phyloP scores from a whole-genome alignment of 2,113 vertebrate species.

The Cryptotis parvus region DNA sequence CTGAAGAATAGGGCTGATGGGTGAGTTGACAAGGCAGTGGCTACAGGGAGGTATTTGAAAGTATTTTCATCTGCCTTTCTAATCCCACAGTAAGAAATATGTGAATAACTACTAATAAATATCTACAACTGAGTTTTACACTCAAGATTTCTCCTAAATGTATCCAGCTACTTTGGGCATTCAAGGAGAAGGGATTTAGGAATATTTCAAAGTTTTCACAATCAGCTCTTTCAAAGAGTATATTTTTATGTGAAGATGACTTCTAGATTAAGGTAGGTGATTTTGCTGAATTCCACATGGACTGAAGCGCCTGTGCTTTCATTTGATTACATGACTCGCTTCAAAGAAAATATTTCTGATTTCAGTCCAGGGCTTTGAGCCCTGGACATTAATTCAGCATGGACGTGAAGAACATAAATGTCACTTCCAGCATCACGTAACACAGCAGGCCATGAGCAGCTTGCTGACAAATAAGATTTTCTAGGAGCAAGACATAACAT shows the following conservation, averaged over 20 bases:
- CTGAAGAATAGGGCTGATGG: too few relatives aligned
- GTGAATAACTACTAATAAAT: neutral
- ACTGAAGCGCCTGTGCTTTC: too few relatives aligned
- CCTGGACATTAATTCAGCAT: constrained; percentile 16
- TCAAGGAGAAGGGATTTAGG: neutral
- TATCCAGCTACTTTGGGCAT: neutral
- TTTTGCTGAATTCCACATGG: too few relatives aligned
- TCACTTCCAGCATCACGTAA: constrained; percentile 27
- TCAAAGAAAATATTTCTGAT: constrained; percentile 72
- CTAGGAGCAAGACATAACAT: constrained; percentile 6
- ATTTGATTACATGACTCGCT: constrained; percentile 42
- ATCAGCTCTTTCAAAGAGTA: constrained; percentile 24
- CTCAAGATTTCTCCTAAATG: neutral
- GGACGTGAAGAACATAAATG: constrained; percentile 48
- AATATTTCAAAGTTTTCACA: neutral
- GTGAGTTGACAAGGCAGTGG: too few relatives aligned
- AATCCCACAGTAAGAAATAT: too few relatives aligned
- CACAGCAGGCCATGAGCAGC: neutral
- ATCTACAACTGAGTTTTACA: too few relatives aligned
- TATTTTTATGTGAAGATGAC: constrained; percentile 24
- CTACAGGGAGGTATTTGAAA: too few relatives aligned
- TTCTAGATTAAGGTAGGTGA: constrained; percentile 5
- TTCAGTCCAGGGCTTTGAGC: constrained; percentile 61
- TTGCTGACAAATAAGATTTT: neutral
- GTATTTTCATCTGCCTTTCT: too few relatives aligned